Percentiles rank a stretch among this genome's conserved stretches.
phyloP scores from a whole-genome alignment of 1,140 invertebrate genomes.

The Elymnias hypermnestra region DNA sequence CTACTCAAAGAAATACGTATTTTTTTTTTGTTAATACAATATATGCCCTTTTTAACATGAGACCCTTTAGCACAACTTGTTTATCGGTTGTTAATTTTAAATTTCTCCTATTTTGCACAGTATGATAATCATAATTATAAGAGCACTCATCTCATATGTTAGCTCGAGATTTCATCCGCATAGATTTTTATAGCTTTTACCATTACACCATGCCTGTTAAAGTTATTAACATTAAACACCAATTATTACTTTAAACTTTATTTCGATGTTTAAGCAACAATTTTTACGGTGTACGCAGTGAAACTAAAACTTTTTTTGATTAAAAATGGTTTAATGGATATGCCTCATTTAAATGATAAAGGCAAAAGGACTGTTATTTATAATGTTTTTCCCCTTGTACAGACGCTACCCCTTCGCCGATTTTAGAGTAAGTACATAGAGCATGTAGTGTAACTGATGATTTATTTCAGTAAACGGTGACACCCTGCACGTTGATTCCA shows the following conservation, averaged over 20 bases:
- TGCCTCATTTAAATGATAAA: not conserved
- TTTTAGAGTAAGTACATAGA: constrained; percentile 17
- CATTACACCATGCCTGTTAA: not conserved
- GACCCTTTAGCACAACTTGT: no score
- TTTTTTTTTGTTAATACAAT: no score
- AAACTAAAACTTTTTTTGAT: no score
- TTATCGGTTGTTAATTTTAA: no score
- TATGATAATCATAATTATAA: not conserved
- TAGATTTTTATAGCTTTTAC: constrained; percentile 1
- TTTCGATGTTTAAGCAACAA: no score
- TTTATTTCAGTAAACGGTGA: constrained; percentile 58
- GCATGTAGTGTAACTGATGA: constrained; percentile 18
- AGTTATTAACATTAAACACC: no score
- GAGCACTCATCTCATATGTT: not conserved
- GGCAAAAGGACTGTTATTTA: not conserved
- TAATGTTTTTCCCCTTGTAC: constrained; percentile 11
- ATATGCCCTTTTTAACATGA: no score
- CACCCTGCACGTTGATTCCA: constrained; percentile 58
- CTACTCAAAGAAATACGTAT: no score
- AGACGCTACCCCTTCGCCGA: constrained; percentile 8
- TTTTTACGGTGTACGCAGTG: no score
- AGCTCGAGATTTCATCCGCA: not conserved
- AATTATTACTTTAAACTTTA: no score
- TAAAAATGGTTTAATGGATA: no score
- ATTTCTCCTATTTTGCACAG: no score